phyloP scores from a whole-genome alignment of 2,113 vertebrate species.

The Erinaceus europaeus region DNA sequence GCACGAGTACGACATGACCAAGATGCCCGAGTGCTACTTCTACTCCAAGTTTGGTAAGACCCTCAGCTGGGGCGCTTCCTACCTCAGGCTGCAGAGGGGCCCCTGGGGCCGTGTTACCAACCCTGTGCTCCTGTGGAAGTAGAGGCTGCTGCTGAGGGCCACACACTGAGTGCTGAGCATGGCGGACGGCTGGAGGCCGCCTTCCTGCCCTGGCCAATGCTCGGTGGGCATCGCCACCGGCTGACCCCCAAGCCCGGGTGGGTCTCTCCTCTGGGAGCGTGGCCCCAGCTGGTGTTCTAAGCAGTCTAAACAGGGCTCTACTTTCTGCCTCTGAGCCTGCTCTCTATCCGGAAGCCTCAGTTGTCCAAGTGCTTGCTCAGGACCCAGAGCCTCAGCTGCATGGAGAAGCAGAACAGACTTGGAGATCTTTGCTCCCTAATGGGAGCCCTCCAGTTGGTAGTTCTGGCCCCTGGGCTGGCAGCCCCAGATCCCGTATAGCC shows the following conservation, averaged over 20 bases:
- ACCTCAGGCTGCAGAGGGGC: not conserved
- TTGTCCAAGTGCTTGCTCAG: no score
- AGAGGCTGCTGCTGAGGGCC: no score
- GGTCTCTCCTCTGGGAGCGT: not conserved
- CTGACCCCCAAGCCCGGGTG: not conserved
- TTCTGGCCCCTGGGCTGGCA: no score
- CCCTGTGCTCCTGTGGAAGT: no score
- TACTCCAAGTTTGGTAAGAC: slow-evolving; percentile 97
- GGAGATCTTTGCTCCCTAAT: no score
- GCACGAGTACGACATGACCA: slow-evolving; percentile 99
- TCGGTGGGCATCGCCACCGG: not conserved
- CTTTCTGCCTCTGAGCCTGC: not conserved
- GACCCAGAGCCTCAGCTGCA: no score
- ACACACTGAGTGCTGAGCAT: not conserved
- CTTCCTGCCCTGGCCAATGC: not conserved
- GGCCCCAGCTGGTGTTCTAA: not conserved
- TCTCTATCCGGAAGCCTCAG: no score
- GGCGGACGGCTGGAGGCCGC: not conserved
- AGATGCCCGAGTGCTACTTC: slow-evolving; percentile 99
- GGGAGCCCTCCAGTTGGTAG: no score
- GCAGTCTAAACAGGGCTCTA: not conserved
- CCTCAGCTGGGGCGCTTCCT: not conserved
- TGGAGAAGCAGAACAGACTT: not conserved
- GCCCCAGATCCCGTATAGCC: no score
- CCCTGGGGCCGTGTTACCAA: no score